Evolutionary conservation across 2,888 invertebrate species (phyloP).

Genomic region (Tinea pellionella): DNA sequence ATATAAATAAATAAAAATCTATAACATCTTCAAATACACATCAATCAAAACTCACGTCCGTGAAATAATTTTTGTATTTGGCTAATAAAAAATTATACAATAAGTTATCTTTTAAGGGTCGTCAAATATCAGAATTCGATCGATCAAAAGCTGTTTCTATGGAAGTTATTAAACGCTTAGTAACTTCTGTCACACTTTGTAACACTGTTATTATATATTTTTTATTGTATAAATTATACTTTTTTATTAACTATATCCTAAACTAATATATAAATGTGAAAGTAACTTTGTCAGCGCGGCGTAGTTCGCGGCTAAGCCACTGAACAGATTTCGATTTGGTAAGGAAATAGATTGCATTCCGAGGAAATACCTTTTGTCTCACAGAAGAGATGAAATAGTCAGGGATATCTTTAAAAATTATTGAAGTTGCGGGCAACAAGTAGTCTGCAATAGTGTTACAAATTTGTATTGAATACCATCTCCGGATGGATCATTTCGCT

Average conservation of each 20-base stretch:
- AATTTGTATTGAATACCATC: not conserved
- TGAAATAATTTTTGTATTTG: not conserved
- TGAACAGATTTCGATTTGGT: too few relatives aligned
- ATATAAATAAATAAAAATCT: not conserved
- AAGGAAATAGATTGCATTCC: too few relatives aligned
- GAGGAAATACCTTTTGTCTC: too few relatives aligned
- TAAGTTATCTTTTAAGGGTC: not conserved
- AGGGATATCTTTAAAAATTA: too few relatives aligned
- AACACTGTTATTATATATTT: not conserved
- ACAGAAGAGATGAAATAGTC: too few relatives aligned
- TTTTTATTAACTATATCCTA: too few relatives aligned
- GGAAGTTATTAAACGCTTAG: not conserved
- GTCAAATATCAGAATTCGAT: not conserved
- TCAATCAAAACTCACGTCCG: not conserved
- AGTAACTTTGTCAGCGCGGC: too few relatives aligned
- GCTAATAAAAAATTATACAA: not conserved
- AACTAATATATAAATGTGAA: too few relatives aligned
- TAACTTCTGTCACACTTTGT: not conserved
- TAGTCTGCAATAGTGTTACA: not conserved
- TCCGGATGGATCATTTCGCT: not conserved
- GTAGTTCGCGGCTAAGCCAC: too few relatives aligned
- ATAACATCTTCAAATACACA: not conserved
- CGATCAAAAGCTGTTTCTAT: too few relatives aligned
- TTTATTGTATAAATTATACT: not conserved
- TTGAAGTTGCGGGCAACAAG: too few relatives aligned